Percentiles rank a stretch among this genome's conserved stretches.
phyloP scores from a whole-genome alignment of 2,113 vertebrate genomes.

The Cathartes aura region DNA sequence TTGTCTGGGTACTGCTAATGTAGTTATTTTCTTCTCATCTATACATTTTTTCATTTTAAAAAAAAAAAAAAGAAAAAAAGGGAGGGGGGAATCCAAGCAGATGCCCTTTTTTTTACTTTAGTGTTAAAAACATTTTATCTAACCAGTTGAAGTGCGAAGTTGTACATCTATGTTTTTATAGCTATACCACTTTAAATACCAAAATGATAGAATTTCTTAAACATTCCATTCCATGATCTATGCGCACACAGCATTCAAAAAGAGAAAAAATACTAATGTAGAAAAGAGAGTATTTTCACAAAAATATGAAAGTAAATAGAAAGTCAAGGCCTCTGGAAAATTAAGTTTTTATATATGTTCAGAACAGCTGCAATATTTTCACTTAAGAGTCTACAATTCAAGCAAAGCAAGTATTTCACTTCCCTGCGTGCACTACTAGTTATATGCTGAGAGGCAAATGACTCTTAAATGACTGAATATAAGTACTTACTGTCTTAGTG shows the following conservation, averaged over 20 bases:
- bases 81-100: rapidly evolving
- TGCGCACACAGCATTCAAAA: background rate
- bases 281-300: background rate
- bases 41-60: background rate
- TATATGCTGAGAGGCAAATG: background rate
- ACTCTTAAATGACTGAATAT: background rate
- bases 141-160: background rate
- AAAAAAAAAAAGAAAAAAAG: background rate
- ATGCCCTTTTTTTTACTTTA: background rate
- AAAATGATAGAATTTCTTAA: background rate
- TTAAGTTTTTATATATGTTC: background rate
- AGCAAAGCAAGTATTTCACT: background rate
- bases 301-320: background rate
- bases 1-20: background rate
- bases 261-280: background rate
- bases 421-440: background rate
- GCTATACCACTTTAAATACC: background rate
- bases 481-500: background rate
- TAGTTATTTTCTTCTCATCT: background rate
- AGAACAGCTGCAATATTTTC: background rate
- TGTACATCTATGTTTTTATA: background rate
- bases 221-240: background rate
- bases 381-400: background rate
- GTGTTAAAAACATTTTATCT: background rate
- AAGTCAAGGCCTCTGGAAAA: background rate